Conservation (phyloP, 2,113 vertebrate genomes). For the Passerina amoena region DNA sequence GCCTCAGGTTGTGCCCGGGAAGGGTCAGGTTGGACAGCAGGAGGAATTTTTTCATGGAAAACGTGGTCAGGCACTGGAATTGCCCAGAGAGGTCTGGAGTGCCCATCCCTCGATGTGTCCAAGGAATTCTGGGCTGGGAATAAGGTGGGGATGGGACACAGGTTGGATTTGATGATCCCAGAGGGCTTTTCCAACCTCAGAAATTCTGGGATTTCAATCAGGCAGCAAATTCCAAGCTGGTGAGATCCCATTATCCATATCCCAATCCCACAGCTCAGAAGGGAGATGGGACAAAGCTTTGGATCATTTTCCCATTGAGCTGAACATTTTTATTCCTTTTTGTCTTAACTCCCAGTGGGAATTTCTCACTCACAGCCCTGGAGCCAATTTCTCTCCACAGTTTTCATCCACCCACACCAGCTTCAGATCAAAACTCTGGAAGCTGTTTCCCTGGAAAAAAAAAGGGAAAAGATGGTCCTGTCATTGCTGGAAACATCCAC, state of each 20-base stretch:
- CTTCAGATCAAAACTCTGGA: constrained; percentile 74
- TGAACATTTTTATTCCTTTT: background rate
- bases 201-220: background rate
- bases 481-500: background rate
- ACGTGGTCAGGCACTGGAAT: rapidly evolving
- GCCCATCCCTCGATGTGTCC: background rate
- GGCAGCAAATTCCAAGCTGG: background rate
- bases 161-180: background rate
- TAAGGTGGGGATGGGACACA: background rate
- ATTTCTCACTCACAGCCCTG: constrained; percentile 53
- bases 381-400: background rate
- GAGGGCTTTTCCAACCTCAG: background rate
- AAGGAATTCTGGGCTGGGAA: background rate
- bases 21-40: background rate
- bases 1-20: rapidly evolving
- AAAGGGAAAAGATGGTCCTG: background rate
- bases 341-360: background rate
- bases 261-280: background rate
- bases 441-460: constrained; percentile 62
- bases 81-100: background rate
- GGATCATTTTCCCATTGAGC: rapidly evolving
- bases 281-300: background rate
- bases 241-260: background rate
- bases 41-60: background rate
- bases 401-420: constrained; percentile 72